Evolutionary conservation across 2,113 vertebrate genomes (phyloP).

Genomic region (Thalassarche chlororhynchos): DNA sequence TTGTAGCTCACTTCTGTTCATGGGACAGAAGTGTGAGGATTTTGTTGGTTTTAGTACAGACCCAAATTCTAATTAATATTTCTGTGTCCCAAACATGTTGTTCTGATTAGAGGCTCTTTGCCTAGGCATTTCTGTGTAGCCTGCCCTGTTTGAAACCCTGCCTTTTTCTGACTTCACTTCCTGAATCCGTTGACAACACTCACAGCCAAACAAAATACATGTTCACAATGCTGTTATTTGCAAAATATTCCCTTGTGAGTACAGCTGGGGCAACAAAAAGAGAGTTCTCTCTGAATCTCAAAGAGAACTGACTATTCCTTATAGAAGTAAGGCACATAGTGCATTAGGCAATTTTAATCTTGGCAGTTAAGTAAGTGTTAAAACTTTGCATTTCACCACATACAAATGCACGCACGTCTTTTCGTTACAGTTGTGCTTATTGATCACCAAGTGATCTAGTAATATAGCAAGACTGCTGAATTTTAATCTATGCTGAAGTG

Average conservation of each 20-base stretch:
- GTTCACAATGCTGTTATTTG: conserved; percentile 76
- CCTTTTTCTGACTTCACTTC: conserved; percentile 79
- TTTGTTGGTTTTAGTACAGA: neutral
- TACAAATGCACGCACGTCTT: neutral
- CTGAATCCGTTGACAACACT: conserved; percentile 78
- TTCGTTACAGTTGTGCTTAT: neutral
- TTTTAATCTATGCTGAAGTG: neutral
- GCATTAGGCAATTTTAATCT: neutral
- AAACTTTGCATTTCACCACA: conserved; percentile 34
- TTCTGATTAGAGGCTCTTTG: conserved; percentile 61
- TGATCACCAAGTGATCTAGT: neutral
- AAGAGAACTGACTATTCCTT: conserved; percentile 54
- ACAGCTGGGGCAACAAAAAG: conserved; percentile 78
- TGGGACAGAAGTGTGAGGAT: neutral
- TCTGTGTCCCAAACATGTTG: conserved; percentile 52
- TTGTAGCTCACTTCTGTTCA: neutral
- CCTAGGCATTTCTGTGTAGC: conserved; percentile 65
- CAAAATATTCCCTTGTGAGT: conserved; percentile 75
- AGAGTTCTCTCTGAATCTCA: conserved; percentile 57
- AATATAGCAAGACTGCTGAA: neutral
- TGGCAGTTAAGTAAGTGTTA: conserved; percentile 7
- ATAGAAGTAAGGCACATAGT: conserved; percentile 24
- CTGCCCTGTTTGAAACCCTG: conserved; percentile 74
- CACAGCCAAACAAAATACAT: conserved; percentile 80
- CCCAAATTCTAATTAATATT: conserved; percentile 48